phyloP scores from a whole-genome alignment of 2,113 vertebrate species.

The Paracanthobrama guichenoti region DNA sequence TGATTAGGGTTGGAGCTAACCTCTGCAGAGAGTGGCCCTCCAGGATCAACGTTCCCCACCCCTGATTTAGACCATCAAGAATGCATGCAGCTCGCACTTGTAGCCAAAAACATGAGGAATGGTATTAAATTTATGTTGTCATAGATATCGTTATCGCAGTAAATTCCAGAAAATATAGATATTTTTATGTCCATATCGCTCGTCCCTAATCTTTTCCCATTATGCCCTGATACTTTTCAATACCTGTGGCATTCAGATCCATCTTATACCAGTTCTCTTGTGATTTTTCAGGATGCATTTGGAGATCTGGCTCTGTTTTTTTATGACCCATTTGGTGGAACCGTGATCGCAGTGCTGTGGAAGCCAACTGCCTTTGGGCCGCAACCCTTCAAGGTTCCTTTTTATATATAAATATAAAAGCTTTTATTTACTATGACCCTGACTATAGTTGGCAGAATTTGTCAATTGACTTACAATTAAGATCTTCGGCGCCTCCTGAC shows the following conservation, averaged over 20 bases:
- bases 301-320: slow-evolving; percentile 91
- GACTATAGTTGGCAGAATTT: neutral
- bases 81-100: no score
- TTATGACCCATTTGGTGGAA: slow-evolving; percentile 88
- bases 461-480: neutral
- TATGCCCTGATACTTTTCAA: neutral
- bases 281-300: slow-evolving; percentile 79
- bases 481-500: neutral
- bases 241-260: neutral
- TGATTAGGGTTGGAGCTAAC: no score
- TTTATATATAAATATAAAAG: neutral
- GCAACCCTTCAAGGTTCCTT: slow-evolving; percentile 85
- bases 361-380: slow-evolving; percentile 87
- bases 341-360: slow-evolving; percentile 91
- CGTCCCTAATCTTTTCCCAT: neutral
- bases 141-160: no score
- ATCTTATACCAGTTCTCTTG: neutral
- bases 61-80: no score
- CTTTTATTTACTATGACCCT: neutral
- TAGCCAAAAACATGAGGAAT: no score
- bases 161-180: no score
- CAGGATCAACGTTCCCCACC: no score
- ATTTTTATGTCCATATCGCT: no score
- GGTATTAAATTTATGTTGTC: no score
- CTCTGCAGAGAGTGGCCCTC: no score